These are phyloP conservation scores for Montipora efflorescens DNA, from an alignment of 64 coral and sea anemone species.

Conservation along the genomic window DNA sequence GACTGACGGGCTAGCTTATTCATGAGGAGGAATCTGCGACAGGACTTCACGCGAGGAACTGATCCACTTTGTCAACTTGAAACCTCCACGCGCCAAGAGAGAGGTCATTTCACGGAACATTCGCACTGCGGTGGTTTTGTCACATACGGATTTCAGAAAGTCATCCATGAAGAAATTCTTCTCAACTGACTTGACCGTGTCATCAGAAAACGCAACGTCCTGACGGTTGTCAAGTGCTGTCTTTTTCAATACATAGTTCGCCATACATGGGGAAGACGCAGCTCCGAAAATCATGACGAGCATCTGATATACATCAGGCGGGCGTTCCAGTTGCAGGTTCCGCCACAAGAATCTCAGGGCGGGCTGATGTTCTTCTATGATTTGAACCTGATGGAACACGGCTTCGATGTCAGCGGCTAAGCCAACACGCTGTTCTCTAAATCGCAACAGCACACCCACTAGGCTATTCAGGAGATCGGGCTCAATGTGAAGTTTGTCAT, in stretches of 20 bases:
- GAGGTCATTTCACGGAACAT: slow-evolving; percentile 38
- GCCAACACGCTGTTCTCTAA: slow-evolving; percentile 48
- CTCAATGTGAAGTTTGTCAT: background rate
- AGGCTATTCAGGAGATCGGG: slow-evolving; percentile 68
- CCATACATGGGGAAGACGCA: slow-evolving; percentile 60
- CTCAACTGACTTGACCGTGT: slow-evolving; percentile 51
- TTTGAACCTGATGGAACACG: slow-evolving; percentile 61
- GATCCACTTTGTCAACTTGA: background rate
- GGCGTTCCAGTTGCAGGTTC: slow-evolving; percentile 37
- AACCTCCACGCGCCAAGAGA: slow-evolving; percentile 46
- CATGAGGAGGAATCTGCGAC: too few species aligned
- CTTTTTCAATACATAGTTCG: slow-evolving; percentile 63
- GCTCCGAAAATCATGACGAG: slow-evolving; percentile 67
- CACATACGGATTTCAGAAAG: slow-evolving; percentile 50
- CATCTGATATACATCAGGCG: slow-evolving; percentile 70
- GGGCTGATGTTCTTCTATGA: slow-evolving; percentile 51
- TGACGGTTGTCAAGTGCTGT: slow-evolving; percentile 61
- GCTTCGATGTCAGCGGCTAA: slow-evolving; percentile 54
- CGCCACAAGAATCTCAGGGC: slow-evolving; percentile 64
- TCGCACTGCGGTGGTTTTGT: slow-evolving; percentile 33
- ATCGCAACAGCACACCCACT: slow-evolving; percentile 59
- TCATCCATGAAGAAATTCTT: slow-evolving; percentile 74
- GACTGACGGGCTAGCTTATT: background rate
- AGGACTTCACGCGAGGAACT: too few species aligned
- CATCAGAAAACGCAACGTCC: slow-evolving; percentile 44